phyloP scores from a whole-genome alignment of 1,140 invertebrate species.

The Stegodyphus dumicola region DNA sequence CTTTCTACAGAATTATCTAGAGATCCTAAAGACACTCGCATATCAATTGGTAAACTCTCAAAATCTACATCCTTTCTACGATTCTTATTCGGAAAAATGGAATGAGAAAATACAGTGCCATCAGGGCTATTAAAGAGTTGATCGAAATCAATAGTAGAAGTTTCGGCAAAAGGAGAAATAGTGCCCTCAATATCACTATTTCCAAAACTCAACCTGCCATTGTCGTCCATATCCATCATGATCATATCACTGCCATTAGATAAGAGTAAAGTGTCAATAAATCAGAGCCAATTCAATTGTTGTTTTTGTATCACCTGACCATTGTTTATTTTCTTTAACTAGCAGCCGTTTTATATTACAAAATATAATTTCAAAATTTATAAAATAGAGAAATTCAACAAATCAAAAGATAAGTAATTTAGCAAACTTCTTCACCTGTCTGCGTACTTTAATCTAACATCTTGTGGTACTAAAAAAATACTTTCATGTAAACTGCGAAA shows the following conservation, averaged over 20 bases:
- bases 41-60: slow-evolving; percentile 10
- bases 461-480: too few species aligned
- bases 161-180: not conserved
- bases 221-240: not conserved
- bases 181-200: not conserved
- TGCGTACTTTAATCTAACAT: too few species aligned
- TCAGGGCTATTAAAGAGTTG: slow-evolving; percentile 42
- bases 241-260: not conserved
- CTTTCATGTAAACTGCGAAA: too few species aligned
- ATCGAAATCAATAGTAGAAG: slow-evolving; percentile 23
- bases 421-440: too few species aligned
- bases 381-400: too few species aligned
- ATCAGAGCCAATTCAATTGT: not conserved
- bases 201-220: slow-evolving; percentile 5
- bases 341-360: too few species aligned
- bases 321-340: too few species aligned
- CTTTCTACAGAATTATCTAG: slow-evolving; percentile 4
- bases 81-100: slow-evolving; percentile 19
- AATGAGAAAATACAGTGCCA: not conserved
- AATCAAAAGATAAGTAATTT: too few species aligned
- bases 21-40: not conserved
- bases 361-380: too few species aligned
- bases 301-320: not conserved
- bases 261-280: not conserved
- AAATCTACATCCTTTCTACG: not conserved